Evolutionary conservation across 1,140 invertebrate species (phyloP).

Genomic region (Ruditapes philippinarum): DNA sequence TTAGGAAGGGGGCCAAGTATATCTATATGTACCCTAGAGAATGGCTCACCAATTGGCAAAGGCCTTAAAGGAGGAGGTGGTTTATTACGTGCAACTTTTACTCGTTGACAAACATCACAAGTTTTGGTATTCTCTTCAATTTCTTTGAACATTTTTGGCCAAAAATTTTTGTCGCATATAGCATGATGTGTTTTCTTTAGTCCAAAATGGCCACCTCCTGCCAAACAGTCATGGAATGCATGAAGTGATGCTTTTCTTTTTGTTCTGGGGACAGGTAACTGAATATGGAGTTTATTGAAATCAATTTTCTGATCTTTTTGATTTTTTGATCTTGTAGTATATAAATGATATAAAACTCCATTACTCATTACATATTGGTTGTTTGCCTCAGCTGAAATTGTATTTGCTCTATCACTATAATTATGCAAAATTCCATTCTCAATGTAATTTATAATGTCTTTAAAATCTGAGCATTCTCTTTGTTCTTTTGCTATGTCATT

Average conservation of each 20-base stretch:
- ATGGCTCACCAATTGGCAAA: slow-evolving; percentile 66
- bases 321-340: slow-evolving; percentile 51
- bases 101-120: slow-evolving; percentile 72
- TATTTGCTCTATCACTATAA: background rate
- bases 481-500: slow-evolving; percentile 31
- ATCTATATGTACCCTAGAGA: slow-evolving; percentile 71
- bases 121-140: slow-evolving; percentile 67
- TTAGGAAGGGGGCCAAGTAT: slow-evolving; percentile 69
- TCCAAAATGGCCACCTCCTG: slow-evolving; percentile 70
- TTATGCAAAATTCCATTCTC: slow-evolving; percentile 34
- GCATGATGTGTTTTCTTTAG: slow-evolving; percentile 60
- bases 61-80: slow-evolving; percentile 43
- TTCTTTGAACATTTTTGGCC: slow-evolving; percentile 70
- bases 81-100: slow-evolving; percentile 54
- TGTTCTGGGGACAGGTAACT: slow-evolving; percentile 59
- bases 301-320: background rate
- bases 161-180: slow-evolving; percentile 71
- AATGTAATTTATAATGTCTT: slow-evolving; percentile 30
- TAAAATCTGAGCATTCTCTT: slow-evolving; percentile 65
- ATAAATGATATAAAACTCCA: slow-evolving; percentile 70
- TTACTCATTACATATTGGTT: slow-evolving; percentile 66
- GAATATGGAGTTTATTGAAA: slow-evolving; percentile 21
- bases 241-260: slow-evolving; percentile 47
- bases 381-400: slow-evolving; percentile 8
- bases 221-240: slow-evolving; percentile 68